Conservation (phyloP, 2,113 vertebrate genomes). For the Colius striatus region DNA sequence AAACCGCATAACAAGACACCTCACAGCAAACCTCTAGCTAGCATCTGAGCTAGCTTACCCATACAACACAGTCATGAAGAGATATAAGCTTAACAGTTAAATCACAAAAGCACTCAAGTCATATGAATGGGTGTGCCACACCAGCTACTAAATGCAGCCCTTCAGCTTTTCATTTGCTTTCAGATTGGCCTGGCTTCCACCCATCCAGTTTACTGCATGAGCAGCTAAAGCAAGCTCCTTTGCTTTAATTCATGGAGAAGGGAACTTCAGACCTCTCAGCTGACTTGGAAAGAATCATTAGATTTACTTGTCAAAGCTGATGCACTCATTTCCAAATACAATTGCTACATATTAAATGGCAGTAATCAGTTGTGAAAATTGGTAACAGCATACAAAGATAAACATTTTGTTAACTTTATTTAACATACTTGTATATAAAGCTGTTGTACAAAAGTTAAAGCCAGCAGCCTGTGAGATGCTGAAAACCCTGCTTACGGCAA, state of each 20-base stretch:
- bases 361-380: not conserved
- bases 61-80: not conserved
- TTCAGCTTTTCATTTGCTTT: not conserved
- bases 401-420: not conserved
- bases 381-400: not conserved
- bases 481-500: not conserved
- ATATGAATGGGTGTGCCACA: not conserved
- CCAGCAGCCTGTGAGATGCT: not conserved
- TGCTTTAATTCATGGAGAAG: not conserved
- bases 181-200: not conserved
- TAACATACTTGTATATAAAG: not conserved
- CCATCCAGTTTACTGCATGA: not conserved
- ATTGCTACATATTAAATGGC: not conserved
- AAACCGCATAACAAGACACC: not conserved
- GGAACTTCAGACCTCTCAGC: not conserved
- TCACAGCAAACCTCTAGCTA: fast-evolving
- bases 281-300: not conserved
- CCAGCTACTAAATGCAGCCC: not conserved
- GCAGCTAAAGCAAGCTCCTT: not conserved
- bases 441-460: not conserved
- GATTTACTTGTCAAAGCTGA: not conserved
- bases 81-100: not conserved
- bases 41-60: not conserved
- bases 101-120: not conserved
- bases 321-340: not conserved